Evolutionary conservation across 2,113 vertebrate genomes (phyloP).

Genomic region (Entomyzon cyanotis): DNA sequence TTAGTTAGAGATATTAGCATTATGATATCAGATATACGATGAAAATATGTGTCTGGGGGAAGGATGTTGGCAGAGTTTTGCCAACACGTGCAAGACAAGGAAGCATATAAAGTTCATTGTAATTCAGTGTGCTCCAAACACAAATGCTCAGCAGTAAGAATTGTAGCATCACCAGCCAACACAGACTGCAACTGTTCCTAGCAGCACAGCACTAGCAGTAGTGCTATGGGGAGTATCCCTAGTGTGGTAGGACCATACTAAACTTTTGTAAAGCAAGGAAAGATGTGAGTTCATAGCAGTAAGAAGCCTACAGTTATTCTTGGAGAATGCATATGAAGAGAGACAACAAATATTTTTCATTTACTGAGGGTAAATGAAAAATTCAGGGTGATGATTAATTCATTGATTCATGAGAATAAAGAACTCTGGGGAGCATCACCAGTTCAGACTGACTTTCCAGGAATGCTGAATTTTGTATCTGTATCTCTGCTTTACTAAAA

Average conservation of each 20-base stretch:
- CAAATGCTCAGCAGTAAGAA: neutral
- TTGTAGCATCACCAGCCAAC: neutral
- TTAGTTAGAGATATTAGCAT: neutral
- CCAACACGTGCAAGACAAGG: neutral
- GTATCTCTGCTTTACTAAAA: neutral
- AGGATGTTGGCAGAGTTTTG: neutral
- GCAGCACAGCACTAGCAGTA: neutral
- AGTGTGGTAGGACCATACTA: accelerated
- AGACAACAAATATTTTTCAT: neutral
- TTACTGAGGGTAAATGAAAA: neutral
- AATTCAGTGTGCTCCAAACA: neutral
- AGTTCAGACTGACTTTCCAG: neutral
- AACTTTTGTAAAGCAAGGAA: neutral
- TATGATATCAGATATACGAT: accelerated
- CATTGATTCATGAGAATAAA: neutral
- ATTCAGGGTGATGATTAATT: neutral
- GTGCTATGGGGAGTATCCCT: neutral
- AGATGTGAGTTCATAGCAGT: neutral
- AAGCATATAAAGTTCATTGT: neutral
- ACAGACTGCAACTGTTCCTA: neutral
- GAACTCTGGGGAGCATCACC: neutral
- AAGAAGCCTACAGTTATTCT: neutral
- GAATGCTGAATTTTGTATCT: neutral
- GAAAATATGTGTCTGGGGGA: neutral
- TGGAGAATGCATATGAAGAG: neutral